Percentiles rank a stretch among this genome's conserved stretches.
Evolutionary conservation across 37 sponge, comb jelly and placozoan genomes (phyloP).

Genomic region (Aphrocallistes beatrix): DNA sequence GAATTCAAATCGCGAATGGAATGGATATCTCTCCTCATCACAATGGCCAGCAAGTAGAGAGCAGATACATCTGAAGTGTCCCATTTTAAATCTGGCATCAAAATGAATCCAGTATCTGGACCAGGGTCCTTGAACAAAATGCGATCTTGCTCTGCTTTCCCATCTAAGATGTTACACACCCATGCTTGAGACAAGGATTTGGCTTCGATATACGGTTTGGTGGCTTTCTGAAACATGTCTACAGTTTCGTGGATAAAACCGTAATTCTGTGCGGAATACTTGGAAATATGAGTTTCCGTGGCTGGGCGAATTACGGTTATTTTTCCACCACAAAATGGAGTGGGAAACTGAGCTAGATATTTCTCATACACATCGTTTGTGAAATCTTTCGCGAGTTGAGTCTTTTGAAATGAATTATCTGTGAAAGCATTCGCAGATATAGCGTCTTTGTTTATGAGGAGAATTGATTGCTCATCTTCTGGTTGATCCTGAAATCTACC

Average conservation of each 20-base stretch:
- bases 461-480: neutral
- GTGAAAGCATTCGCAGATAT: neutral
- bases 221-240: slow-evolving; percentile 47
- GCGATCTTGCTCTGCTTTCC: slow-evolving; percentile 60
- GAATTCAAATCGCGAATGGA: slow-evolving; percentile 59
- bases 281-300: slow-evolving; percentile 72
- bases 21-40: slow-evolving; percentile 32
- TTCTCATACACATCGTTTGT: slow-evolving; percentile 79
- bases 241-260: slow-evolving; percentile 66
- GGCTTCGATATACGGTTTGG: slow-evolving; percentile 57
- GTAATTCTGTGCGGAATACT: slow-evolving; percentile 49
- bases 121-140: slow-evolving; percentile 59
- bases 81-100: slow-evolving; percentile 94
- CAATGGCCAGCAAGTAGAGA: slow-evolving; percentile 73
- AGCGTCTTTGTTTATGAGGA: slow-evolving; percentile 1
- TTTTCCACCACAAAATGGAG: slow-evolving; percentile 23
- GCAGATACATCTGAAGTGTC: slow-evolving; percentile 45
- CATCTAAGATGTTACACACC: slow-evolving; percentile 93
- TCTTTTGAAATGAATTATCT: neutral
- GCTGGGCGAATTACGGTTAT: slow-evolving; percentile 74
- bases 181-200: slow-evolving; percentile 51
- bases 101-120: slow-evolving; percentile 59
- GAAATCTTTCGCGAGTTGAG: neutral
- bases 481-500: neutral
- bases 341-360: slow-evolving; percentile 26